A percentile compares a stretch with the other conserved stretches of the same genome.
phyloP scores from a whole-genome alignment of 2,113 vertebrate genomes.

The Pholis gunnellus region DNA sequence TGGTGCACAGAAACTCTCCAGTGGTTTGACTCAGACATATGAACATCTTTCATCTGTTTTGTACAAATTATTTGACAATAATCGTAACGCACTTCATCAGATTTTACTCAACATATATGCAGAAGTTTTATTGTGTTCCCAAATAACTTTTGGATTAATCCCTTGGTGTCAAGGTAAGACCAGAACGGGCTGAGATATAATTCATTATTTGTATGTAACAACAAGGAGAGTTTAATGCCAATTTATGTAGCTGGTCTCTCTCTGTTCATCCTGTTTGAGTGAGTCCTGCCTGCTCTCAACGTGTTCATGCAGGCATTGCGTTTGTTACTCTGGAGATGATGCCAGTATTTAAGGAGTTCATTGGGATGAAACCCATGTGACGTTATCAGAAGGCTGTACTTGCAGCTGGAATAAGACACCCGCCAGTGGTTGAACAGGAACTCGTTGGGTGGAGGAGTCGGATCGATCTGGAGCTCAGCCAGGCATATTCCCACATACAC shows the following conservation, averaged over 20 bases:
- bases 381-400: conserved; percentile 97
- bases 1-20: conserved; percentile 4
- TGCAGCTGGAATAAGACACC: conserved; percentile 97
- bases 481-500: conserved; percentile 96
- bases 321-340: conserved; percentile 95
- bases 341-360: conserved; percentile 96
- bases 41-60: conserved; percentile 12
- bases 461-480: conserved; percentile 91
- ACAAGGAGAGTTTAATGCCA: not conserved
- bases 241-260: conserved; percentile 32
- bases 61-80: conserved; percentile 25
- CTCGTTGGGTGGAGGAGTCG: conserved; percentile 91
- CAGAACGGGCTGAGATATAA: not conserved
- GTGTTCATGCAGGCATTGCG: conserved; percentile 90
- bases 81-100: not conserved
- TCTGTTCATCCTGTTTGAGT: conserved; percentile 84
- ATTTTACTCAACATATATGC: not conserved
- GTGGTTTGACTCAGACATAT: not conserved
- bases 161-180: conserved; percentile 1
- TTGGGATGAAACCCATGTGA: conserved; percentile 96
- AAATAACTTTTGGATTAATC: not conserved
- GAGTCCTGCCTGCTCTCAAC: conserved; percentile 85
- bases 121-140: not conserved
- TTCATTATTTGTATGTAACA: not conserved
- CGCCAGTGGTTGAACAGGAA: conserved; percentile 98